These are phyloP conservation scores for Spea bombifrons DNA, from an alignment of 2,113 vertebrate species.

Conservation along the genomic window DNA sequence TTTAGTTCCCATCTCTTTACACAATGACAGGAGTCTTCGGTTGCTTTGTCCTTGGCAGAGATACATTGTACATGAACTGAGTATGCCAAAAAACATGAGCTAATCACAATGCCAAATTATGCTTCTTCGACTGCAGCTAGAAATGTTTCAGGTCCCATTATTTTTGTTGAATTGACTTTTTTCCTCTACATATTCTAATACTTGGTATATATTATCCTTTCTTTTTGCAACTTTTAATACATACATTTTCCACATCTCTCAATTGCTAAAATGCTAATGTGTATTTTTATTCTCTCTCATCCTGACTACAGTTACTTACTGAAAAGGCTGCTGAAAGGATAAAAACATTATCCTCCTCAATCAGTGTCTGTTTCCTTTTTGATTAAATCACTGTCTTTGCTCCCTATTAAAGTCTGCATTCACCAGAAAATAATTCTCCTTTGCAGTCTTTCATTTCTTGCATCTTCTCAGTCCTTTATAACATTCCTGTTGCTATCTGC, in stretches of 20 bases:
- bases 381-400: slow-evolving; percentile 1
- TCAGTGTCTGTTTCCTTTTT: not conserved
- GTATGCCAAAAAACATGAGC: too few relatives aligned
- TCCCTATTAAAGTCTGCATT: not conserved
- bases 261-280: not conserved
- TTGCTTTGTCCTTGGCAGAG: too few relatives aligned
- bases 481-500: not conserved
- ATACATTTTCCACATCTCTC: not conserved
- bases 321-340: not conserved
- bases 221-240: not conserved
- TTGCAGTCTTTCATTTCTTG: not conserved
- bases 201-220: too few relatives aligned
- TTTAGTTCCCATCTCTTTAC: too few relatives aligned
- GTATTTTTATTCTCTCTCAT: not conserved
- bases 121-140: too few relatives aligned
- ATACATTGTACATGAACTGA: too few relatives aligned
- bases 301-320: not conserved
- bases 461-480: not conserved
- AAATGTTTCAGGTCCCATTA: too few relatives aligned
- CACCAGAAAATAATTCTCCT: not conserved
- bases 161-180: too few relatives aligned
- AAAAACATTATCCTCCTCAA: slow-evolving; percentile 3
- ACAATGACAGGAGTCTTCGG: too few relatives aligned
- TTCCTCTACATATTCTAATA: too few relatives aligned
- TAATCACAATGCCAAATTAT: too few relatives aligned